Percentiles rank a stretch among this genome's conserved stretches.
Evolutionary conservation across 2,888 invertebrate species (phyloP).

Genomic region (Therioaphis trifolii): DNA sequence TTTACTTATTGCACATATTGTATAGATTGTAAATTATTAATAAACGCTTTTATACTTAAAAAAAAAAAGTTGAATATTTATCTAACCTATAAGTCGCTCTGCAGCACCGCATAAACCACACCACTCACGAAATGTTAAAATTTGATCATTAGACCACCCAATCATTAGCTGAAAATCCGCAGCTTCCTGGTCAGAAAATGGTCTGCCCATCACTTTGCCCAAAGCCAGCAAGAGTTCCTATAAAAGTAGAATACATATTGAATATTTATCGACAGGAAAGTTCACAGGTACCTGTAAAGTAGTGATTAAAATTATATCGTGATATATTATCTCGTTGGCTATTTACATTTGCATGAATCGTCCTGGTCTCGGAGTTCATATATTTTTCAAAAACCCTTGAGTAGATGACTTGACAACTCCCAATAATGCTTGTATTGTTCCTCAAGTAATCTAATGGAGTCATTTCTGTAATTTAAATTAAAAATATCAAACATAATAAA

Average conservation of each 20-base stretch:
- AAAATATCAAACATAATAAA: no score
- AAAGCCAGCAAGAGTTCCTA: conserved; percentile 74
- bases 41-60: no score
- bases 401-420: conserved; percentile 73
- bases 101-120: conserved; percentile 82
- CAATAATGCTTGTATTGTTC: conserved; percentile 76
- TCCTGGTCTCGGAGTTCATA: conserved; percentile 35
- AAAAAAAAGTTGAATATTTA: not conserved
- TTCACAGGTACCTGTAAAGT: no score
- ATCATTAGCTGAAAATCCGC: conserved; percentile 69
- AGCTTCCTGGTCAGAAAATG: conserved; percentile 71
- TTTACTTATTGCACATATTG: no score
- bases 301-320: not conserved
- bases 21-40: no score
- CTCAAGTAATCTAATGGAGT: conserved; percentile 79
- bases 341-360: conserved; percentile 47
- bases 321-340: not conserved
- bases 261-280: no score
- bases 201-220: conserved; percentile 76
- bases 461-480: conserved; percentile 71
- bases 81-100: conserved; percentile 76
- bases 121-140: conserved; percentile 79
- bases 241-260: conserved; percentile 63
- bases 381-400: conserved; percentile 71
- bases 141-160: conserved; percentile 72